Base-by-base conservation (phyloP, 2,797 vertebrate genomes). In the Rhadinocentrus ornatus region DNA sequence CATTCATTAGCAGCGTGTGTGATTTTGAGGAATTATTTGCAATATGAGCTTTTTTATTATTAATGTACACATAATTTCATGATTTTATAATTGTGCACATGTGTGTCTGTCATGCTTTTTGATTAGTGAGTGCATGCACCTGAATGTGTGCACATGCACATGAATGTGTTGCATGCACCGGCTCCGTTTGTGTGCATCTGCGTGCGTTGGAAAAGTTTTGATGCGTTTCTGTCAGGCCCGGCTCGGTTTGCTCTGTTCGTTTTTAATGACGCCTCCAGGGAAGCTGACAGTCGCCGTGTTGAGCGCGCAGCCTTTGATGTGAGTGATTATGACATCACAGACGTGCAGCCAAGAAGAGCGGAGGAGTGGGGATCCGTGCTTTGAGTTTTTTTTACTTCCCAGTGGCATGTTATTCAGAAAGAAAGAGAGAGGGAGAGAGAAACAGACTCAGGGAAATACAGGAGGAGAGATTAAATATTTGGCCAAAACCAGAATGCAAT, bases 261-360 rank as follows among this genome's bases (percentile, higher is more conserved):
- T 94, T 94, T 94, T 94, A 94, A 94, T 94, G 93, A 94, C 92
- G 93, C 93, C 94, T 94, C 94, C 88, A 93, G 93, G 94, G 94
- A 94, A 92, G 92, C 88, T 93, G 93, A 93, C 94, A 93, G 93
- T 94, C 92, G 89, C 91, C 88, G 91, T 92, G 92, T 92, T 90
- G 88, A 94, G 91, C 90, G 82, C 84, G 15, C 86, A 84, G 89
- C 90, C 92, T 95, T 94, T 94, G 93, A 94, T 95, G 93, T 92
- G 86, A 94, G 91, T 94, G 92, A 94, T 95, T 94, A 94, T 94
- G 94, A 94, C 93, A 93, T 93, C 92, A 93, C 92, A 94, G 93
- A 93, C 90, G 88, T 91, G 89, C 88, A 94, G 91, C 82, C 77
- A 82, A 90, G 90, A 86, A 86, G 87, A 90, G 92, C 82, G 86